phyloP scores from a whole-genome alignment of 1,140 invertebrate genomes.

The Bombus balteatus region DNA sequence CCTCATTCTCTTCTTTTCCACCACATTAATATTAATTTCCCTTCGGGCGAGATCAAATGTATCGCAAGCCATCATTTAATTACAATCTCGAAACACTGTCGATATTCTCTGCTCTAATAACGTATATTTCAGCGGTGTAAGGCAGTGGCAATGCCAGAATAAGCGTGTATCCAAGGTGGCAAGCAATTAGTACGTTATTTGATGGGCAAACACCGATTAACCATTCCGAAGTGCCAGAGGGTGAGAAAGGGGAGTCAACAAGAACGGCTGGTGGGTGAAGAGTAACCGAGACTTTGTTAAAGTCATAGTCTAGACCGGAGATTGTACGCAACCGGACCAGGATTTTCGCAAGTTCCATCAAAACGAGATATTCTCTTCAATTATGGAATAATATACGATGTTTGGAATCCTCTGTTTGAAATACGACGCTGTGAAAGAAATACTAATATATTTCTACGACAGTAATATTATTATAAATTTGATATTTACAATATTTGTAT shows the following conservation, averaged over 20 bases:
- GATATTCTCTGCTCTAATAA: neutral
- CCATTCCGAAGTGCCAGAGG: slow-evolving; percentile 33
- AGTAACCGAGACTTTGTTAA: slow-evolving; percentile 51
- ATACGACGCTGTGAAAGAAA: neutral
- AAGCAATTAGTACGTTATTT: slow-evolving; percentile 52
- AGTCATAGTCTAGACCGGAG: slow-evolving; percentile 38
- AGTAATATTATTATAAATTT: neutral
- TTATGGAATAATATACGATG: neutral
- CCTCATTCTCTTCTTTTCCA: neutral
- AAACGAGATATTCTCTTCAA: slow-evolving; percentile 1
- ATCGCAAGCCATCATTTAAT: neutral
- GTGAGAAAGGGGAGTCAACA: neutral
- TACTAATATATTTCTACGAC: neutral
- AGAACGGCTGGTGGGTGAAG: neutral
- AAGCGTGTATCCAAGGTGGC: slow-evolving; percentile 21
- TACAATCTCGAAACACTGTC: neutral
- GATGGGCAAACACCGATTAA: slow-evolving; percentile 49
- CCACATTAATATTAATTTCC: neutral
- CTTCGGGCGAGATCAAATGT: neutral
- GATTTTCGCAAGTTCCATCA: neutral
- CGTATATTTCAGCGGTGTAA: neutral
- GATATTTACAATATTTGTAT: neutral
- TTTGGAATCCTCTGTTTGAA: neutral
- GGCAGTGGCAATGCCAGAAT: neutral
- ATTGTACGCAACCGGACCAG: slow-evolving; percentile 11